Conservation (phyloP, 2,888 invertebrate species). For the Trichogramma dendrolimi region DNA sequence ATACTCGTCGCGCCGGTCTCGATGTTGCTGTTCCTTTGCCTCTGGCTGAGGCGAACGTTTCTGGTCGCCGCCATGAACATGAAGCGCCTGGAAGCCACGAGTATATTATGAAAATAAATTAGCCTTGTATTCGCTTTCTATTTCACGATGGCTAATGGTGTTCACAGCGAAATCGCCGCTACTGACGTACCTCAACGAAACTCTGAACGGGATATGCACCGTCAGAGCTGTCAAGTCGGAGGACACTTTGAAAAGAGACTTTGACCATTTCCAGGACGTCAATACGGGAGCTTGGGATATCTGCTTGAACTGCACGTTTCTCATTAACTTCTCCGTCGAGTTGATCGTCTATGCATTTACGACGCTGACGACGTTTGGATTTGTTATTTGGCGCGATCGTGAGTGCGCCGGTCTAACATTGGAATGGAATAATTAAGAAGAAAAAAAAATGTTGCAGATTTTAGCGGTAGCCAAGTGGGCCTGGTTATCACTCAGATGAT, state of each 20-base stretch:
- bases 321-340: conserved; percentile 58
- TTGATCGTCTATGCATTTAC: conserved; percentile 63
- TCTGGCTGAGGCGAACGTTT: conserved; percentile 61
- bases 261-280: conserved; percentile 58
- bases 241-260: conserved; percentile 60
- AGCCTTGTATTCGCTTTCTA: neutral
- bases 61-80: conserved; percentile 70
- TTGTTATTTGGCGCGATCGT: conserved; percentile 50
- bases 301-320: conserved; percentile 51
- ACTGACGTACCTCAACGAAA: conserved; percentile 72
- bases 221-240: conserved; percentile 71
- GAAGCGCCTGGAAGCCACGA: conserved; percentile 63
- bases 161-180: conserved; percentile 71
- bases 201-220: conserved; percentile 70
- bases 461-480: conserved; percentile 49
- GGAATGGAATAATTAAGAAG: no score
- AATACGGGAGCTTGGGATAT: conserved; percentile 54
- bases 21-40: conserved; percentile 58
- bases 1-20: conserved; percentile 60
- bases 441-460: conserved; percentile 2
- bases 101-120: conserved; percentile 48
- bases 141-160: neutral
- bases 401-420: no score
- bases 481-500: conserved; percentile 52
- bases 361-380: conserved; percentile 64